Conservation (phyloP, 2,113 vertebrate genomes). For the Numida meleagris region DNA sequence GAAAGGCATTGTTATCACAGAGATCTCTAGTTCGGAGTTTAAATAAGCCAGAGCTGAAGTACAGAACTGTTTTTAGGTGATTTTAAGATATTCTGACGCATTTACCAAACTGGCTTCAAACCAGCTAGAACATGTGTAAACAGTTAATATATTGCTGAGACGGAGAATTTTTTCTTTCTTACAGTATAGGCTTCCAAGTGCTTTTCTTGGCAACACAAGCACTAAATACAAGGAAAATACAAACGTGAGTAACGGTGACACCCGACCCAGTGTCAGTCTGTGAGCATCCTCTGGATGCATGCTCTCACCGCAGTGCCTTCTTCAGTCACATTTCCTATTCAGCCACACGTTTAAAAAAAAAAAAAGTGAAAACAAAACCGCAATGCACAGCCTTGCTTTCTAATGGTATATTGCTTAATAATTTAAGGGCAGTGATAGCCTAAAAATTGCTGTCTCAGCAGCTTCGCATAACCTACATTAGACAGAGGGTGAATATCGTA, state of each 20-base stretch:
- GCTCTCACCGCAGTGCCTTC: not conserved
- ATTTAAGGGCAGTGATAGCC: slow-evolving; percentile 67
- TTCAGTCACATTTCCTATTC: not conserved
- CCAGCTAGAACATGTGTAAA: slow-evolving; percentile 20
- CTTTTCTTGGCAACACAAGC: not conserved
- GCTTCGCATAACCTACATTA: slow-evolving; percentile 54
- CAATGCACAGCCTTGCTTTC: slow-evolving; percentile 27
- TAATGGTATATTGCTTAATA: slow-evolving; percentile 58
- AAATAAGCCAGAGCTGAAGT: not conserved
- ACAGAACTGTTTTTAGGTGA: slow-evolving; percentile 5
- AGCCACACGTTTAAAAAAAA: not conserved
- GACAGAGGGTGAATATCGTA: slow-evolving; percentile 40
- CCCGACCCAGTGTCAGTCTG: slow-evolving; percentile 14
- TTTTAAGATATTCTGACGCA: slow-evolving; percentile 1
- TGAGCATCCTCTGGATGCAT: not conserved
- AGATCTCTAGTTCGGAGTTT: not conserved
- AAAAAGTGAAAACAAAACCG: not conserved
- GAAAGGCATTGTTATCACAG: not conserved
- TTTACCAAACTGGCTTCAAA: slow-evolving; percentile 38
- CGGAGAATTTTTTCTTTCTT: not conserved
- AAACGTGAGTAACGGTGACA: slow-evolving; percentile 6
- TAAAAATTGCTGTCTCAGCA: slow-evolving; percentile 63
- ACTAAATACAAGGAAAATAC: not conserved
- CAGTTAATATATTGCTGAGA: slow-evolving; percentile 8
- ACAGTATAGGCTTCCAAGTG: not conserved